Percentiles rank a stretch among this genome's conserved stretches.
These are phyloP conservation scores for Archips crataeganus DNA, from an alignment of 2,888 invertebrate genomes.

Conservation along the genomic window DNA sequence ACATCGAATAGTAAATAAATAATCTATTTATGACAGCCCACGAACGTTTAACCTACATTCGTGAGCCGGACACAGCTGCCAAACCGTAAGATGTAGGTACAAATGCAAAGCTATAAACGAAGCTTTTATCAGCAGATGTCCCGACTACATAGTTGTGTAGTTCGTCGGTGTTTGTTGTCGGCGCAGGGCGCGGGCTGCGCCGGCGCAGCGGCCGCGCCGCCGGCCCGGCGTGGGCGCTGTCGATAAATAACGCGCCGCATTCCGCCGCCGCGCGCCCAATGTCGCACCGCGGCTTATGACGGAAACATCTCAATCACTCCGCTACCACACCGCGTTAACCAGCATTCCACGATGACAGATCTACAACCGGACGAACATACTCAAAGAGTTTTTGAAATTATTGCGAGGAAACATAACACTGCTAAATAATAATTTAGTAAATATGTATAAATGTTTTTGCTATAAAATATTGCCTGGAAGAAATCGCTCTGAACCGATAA, in stretches of 20 bases:
- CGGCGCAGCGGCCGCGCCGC: neutral
- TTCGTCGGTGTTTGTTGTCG: neutral
- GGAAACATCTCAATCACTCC: conserved; percentile 16
- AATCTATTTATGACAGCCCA: conserved; percentile 39
- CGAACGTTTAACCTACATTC: conserved; percentile 33
- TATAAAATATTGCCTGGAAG: no score
- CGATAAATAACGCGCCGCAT: conserved; percentile 1
- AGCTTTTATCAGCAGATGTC: conserved; percentile 22
- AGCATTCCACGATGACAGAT: conserved; percentile 23
- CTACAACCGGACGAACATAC: conserved; percentile 9
- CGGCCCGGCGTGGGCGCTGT: neutral
- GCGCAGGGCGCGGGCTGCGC: neutral
- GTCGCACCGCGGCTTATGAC: neutral
- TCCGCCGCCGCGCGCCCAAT: neutral
- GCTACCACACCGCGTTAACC: neutral
- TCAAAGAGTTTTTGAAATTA: neutral
- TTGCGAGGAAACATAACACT: neutral
- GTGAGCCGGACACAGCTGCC: conserved; percentile 28
- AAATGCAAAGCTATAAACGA: conserved; percentile 12
- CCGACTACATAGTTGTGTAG: neutral
- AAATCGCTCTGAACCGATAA: no score
- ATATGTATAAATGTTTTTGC: no score
- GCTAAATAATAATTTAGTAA: no score
- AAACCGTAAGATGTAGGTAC: conserved; percentile 23
- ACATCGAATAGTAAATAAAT: conserved; percentile 32